phyloP scores from a whole-genome alignment of 2,888 invertebrate genomes.

The Dynastes hyllus region DNA sequence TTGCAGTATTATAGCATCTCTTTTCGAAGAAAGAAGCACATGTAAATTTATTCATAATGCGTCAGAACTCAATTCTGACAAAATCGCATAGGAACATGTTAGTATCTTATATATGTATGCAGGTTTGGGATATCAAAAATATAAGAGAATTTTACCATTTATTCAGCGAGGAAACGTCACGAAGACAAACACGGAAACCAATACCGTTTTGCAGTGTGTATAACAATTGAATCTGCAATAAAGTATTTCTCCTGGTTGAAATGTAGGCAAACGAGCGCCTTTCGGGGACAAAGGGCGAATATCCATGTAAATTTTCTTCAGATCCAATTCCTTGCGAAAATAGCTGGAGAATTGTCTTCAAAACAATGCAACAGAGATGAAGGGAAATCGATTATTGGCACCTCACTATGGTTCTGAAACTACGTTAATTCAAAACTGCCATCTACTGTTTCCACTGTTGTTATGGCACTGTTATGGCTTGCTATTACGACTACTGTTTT shows the following conservation, averaged over 20 bases:
- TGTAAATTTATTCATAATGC: slow-evolving; percentile 1
- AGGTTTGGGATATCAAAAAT: background rate
- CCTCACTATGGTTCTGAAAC: slow-evolving; percentile 16
- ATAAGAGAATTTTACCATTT: slow-evolving; percentile 18
- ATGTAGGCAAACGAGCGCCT: slow-evolving; percentile 11
- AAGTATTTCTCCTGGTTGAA: slow-evolving; percentile 54
- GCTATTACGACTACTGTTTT: background rate
- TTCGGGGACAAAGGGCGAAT: slow-evolving; percentile 49
- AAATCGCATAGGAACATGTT: background rate
- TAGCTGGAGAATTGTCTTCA: slow-evolving; percentile 38
- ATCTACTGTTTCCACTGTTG: slow-evolving; percentile 11
- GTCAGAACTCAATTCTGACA: background rate
- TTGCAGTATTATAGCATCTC: too few relatives aligned
- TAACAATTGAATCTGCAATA: slow-evolving; percentile 56
- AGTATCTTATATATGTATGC: background rate
- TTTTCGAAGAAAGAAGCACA: background rate
- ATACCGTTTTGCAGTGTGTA: slow-evolving; percentile 22
- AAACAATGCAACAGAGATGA: slow-evolving; percentile 45
- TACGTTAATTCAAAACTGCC: slow-evolving; percentile 35
- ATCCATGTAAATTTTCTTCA: slow-evolving; percentile 52
- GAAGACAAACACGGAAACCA: slow-evolving; percentile 40
- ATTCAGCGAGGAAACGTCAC: slow-evolving; percentile 29
- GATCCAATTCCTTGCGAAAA: slow-evolving; percentile 48
- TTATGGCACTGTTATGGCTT: background rate
- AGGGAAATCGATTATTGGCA: slow-evolving; percentile 50